Percentiles rank a stretch among this genome's conserved stretches.
Evolutionary conservation across 2,888 invertebrate genomes (phyloP).

Genomic region (Acronicta leporina): DNA sequence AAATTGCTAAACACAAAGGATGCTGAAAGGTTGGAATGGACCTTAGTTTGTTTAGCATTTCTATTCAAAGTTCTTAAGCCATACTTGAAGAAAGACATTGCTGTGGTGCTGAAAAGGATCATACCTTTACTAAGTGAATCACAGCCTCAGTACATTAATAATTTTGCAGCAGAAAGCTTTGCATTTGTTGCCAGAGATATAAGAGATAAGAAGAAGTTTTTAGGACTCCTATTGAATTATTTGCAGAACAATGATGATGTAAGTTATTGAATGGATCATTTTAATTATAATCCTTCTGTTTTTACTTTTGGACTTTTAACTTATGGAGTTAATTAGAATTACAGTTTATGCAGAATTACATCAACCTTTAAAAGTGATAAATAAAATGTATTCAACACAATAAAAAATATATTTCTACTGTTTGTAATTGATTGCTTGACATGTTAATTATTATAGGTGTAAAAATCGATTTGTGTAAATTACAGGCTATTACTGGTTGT

Average conservation of each 20-base stretch:
- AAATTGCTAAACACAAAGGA: slow-evolving; percentile 93
- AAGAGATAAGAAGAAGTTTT: slow-evolving; percentile 93
- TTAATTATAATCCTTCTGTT: background rate
- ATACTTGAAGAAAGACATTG: slow-evolving; percentile 94
- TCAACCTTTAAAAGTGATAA: no score
- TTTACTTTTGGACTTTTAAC: no score
- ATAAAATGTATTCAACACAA: no score
- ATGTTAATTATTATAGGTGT: no score
- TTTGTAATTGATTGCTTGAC: no score
- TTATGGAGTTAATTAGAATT: no score
- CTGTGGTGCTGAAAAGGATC: slow-evolving; percentile 91
- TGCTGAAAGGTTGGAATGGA: slow-evolving; percentile 95
- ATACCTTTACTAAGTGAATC: slow-evolving; percentile 93
- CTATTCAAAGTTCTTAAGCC: slow-evolving; percentile 97
- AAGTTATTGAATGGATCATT: slow-evolving; percentile 70
- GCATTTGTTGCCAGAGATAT: slow-evolving; percentile 97
- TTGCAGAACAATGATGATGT: slow-evolving; percentile 92
- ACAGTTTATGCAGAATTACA: no score
- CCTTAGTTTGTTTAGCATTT: slow-evolving; percentile 95
- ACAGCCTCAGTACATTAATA: slow-evolving; percentile 95
- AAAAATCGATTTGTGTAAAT: slow-evolving; percentile 40
- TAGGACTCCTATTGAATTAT: slow-evolving; percentile 91
- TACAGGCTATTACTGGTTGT: slow-evolving; percentile 93
- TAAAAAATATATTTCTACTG: no score
- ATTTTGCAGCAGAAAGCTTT: slow-evolving; percentile 98